These are phyloP conservation scores for Eidolon dupreanum DNA, from an alignment of 2,797 vertebrate species.

Conservation along the genomic window DNA sequence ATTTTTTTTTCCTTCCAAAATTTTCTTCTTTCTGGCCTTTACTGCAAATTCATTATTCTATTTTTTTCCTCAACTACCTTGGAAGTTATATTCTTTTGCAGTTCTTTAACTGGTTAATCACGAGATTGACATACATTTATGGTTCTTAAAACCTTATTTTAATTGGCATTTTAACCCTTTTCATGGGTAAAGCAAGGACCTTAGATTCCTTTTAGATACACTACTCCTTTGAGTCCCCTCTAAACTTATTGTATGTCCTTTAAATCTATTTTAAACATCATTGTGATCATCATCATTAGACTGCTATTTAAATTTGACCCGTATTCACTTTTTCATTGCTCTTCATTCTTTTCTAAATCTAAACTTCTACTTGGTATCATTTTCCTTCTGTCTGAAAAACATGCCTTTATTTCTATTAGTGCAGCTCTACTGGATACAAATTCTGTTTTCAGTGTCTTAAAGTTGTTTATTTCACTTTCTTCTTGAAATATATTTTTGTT, in stretches of 20 bases:
- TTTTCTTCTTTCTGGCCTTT: neutral
- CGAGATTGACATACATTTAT: neutral
- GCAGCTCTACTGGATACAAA: neutral
- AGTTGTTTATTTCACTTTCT: constrained; percentile 25
- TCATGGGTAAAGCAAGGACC: neutral
- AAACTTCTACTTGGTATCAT: neutral
- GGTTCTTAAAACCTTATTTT: neutral
- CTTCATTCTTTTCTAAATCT: neutral
- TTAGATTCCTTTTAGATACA: neutral
- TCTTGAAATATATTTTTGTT: constrained; percentile 23
- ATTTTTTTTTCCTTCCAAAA: neutral
- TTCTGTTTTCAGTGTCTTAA: constrained; percentile 16
- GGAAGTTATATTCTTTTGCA: neutral
- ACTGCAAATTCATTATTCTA: neutral
- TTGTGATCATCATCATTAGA: neutral
- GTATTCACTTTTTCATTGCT: neutral
- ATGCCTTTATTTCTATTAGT: neutral
- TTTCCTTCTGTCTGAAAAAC: neutral
- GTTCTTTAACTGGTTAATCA: neutral
- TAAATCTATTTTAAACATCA: neutral
- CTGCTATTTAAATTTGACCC: neutral
- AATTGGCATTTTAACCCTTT: neutral
- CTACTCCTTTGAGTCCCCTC: neutral
- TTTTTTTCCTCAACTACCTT: neutral
- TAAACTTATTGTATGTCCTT: neutral